Evolutionary conservation across 2,888 invertebrate species (phyloP).

Genomic region (Halictus quadricinctus): DNA sequence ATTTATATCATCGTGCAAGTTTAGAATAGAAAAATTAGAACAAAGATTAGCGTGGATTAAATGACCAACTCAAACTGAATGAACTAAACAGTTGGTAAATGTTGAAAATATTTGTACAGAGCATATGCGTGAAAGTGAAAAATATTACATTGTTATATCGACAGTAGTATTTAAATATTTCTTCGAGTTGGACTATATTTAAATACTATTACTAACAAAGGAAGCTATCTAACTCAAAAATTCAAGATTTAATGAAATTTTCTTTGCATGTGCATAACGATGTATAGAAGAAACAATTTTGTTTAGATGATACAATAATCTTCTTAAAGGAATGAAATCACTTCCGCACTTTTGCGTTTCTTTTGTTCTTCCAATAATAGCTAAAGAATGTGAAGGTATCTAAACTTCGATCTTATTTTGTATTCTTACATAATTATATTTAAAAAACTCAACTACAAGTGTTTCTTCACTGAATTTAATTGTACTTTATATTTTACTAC

Average conservation of each 20-base stretch:
- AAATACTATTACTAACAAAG: conserved; percentile 5
- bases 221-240: neutral
- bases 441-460: neutral
- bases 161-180: neutral
- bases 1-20: neutral
- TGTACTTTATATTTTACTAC: neutral
- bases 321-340: neutral
- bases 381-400: neutral
- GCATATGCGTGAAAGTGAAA: conserved; percentile 10
- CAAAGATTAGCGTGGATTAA: conserved; percentile 1
- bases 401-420: neutral
- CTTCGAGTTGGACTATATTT: neutral
- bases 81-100: neutral
- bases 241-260: neutral
- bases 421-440: neutral
- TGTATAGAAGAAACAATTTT: neutral
- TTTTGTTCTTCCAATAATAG: neutral
- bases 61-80: neutral
- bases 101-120: conserved; percentile 14
- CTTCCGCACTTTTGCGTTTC: neutral
- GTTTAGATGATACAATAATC: neutral
- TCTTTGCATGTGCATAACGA: neutral
- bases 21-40: neutral
- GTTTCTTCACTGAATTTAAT: neutral
- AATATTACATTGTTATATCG: conserved; percentile 3